A percentile compares a stretch with the other conserved stretches of the same genome.
These are phyloP conservation scores for Mormoops blainvillei DNA, from an alignment of 2,113 vertebrate genomes.

Conservation along the genomic window DNA sequence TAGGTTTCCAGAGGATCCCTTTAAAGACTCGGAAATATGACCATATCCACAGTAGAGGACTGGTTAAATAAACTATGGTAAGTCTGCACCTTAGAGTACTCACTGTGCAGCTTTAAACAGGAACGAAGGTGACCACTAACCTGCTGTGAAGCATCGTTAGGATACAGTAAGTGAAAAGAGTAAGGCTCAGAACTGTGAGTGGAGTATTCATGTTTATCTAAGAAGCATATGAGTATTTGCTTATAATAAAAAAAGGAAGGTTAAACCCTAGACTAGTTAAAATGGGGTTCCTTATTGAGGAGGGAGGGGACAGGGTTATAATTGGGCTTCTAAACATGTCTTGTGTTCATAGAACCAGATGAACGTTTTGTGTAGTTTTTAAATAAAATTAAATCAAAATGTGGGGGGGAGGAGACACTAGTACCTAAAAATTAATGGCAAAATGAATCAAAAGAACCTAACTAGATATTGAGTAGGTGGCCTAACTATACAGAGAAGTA, in stretches of 20 bases:
- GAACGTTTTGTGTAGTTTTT: neutral
- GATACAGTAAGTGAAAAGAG: too few species aligned
- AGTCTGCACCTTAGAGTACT: too few species aligned
- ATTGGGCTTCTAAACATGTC: neutral
- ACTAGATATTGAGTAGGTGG: neutral
- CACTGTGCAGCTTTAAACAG: neutral
- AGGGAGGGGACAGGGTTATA: neutral
- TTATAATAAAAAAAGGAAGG: neutral
- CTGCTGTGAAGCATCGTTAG: neutral
- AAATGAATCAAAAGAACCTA: neutral
- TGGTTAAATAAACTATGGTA: neutral
- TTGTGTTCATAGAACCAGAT: neutral
- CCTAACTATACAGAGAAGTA: neutral
- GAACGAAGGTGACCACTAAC: neutral
- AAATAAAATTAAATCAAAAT: neutral
- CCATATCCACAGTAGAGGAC: too few species aligned
- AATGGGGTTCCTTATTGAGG: neutral
- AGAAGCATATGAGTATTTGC: neutral
- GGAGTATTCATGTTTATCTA: neutral
- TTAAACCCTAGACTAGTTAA: neutral
- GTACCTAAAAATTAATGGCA: neutral
- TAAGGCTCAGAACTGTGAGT: neutral
- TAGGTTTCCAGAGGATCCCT: neutral
- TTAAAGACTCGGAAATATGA: neutral
- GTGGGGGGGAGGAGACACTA: neutral